phyloP scores from a whole-genome alignment of 2,797 vertebrate genomes.

The Poecilia picta region DNA sequence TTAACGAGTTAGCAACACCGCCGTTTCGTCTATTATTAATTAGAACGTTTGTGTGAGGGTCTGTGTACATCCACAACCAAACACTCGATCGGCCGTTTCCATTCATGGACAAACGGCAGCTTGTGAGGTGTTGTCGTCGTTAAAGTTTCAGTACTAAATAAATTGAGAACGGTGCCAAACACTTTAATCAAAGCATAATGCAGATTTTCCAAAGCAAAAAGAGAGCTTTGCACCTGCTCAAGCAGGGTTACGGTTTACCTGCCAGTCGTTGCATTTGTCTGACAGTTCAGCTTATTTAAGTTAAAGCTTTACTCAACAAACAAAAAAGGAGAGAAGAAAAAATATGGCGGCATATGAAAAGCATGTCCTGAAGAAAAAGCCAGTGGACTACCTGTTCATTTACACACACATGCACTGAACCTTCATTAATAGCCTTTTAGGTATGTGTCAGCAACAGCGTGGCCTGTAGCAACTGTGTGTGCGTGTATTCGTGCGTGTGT shows the following conservation, averaged over 20 bases:
- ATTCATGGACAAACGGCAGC: conserved; percentile 33
- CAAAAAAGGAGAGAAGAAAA: neutral
- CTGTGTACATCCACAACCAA: conserved; percentile 33
- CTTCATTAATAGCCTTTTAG: conserved; percentile 44
- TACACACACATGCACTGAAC: conserved; percentile 20
- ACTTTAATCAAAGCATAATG: neutral
- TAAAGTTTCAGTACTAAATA: neutral
- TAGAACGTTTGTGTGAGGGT: conserved; percentile 36
- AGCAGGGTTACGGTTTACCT: neutral
- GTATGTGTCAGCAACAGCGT: conserved; percentile 26
- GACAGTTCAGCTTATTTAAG: neutral
- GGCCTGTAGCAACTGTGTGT: conserved; percentile 13
- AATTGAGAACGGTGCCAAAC: neutral
- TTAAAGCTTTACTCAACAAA: neutral
- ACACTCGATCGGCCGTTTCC: conserved; percentile 21
- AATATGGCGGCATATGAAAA: neutral
- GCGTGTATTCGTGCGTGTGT: neutral
- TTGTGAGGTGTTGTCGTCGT: neutral
- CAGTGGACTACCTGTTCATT: neutral
- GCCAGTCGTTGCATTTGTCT: neutral
- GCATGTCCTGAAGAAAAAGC: neutral
- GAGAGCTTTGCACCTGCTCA: neutral
- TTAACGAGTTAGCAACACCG: conserved; percentile 45
- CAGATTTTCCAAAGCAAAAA: neutral
- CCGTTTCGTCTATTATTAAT: conserved; percentile 55